Conservation (phyloP, 2,113 vertebrate species). For the Phoenicopterus ruber region DNA sequence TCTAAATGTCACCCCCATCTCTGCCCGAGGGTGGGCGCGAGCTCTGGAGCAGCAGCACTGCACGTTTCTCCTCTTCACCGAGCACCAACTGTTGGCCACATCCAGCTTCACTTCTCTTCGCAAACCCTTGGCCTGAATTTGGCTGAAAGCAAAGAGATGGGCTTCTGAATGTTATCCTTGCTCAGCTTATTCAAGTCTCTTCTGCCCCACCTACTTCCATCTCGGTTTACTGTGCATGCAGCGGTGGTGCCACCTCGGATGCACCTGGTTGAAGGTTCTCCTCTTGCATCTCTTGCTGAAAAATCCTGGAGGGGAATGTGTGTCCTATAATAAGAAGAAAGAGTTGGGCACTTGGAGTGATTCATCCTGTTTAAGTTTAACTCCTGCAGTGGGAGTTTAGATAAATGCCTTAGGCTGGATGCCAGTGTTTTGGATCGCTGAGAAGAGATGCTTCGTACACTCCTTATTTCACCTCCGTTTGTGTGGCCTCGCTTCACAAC, state of each 20-base stretch:
- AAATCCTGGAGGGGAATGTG: background rate
- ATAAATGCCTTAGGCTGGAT: background rate
- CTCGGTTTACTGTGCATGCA: background rate
- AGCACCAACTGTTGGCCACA: background rate
- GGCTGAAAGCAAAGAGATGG: background rate
- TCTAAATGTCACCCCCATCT: background rate
- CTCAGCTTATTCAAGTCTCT: background rate
- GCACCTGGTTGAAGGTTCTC: background rate
- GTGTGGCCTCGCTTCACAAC: background rate
- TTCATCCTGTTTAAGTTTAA: background rate
- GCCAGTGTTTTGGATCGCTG: fast-evolving
- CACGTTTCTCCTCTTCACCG: background rate
- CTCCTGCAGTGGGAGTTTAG: background rate
- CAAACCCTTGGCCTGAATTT: background rate
- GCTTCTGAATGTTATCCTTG: background rate
- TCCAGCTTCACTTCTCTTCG: background rate
- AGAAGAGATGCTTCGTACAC: background rate
- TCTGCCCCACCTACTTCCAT: too few relatives aligned
- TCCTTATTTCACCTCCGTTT: background rate
- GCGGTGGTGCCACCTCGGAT: background rate
- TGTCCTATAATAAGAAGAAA: background rate
- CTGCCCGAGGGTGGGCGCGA: background rate
- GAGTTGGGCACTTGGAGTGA: background rate
- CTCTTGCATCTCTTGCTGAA: background rate
- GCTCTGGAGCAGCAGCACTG: background rate